These are phyloP conservation scores for Lordiphosa fenestrarum DNA, from an alignment of 2,888 invertebrate species.

Conservation along the genomic window DNA sequence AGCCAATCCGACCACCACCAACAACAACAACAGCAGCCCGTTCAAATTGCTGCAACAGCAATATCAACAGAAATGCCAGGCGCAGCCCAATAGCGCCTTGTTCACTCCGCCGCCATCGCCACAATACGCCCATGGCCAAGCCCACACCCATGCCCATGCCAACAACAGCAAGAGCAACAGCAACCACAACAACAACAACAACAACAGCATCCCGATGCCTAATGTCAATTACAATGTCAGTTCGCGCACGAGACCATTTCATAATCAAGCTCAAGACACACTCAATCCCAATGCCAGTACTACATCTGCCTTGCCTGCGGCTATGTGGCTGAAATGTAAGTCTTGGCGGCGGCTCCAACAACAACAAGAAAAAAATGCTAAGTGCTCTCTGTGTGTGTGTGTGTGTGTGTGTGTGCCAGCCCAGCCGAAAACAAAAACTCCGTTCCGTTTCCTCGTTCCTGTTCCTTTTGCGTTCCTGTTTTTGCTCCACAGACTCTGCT, in stretches of 20 bases:
- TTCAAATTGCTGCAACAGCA: slow-evolving; percentile 62
- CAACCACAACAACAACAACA: slow-evolving; percentile 47
- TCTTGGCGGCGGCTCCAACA: slow-evolving; percentile 63
- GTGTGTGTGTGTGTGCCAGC: slow-evolving; percentile 32
- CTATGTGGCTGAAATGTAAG: slow-evolving; percentile 78
- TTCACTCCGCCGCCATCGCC: slow-evolving; percentile 64
- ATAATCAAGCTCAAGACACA: slow-evolving; percentile 72
- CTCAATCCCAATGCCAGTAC: slow-evolving; percentile 58
- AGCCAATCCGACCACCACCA: slow-evolving; percentile 4
- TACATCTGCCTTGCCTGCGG: slow-evolving; percentile 71
- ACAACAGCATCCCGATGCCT: slow-evolving; percentile 52
- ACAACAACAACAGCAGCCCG: slow-evolving; percentile 19
- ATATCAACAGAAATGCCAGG: slow-evolving; percentile 55
- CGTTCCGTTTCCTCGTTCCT: slow-evolving; percentile 20
- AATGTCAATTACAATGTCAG: slow-evolving; percentile 64
- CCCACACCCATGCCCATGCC: slow-evolving; percentile 37
- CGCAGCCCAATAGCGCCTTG: slow-evolving; percentile 20
- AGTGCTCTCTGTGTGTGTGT: slow-evolving; percentile 18
- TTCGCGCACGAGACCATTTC: slow-evolving; percentile 71
- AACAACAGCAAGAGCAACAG: slow-evolving; percentile 13
- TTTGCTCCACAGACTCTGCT: slow-evolving; percentile 8
- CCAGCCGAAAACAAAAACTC: slow-evolving; percentile 16
- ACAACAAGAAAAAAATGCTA: slow-evolving; percentile 16
- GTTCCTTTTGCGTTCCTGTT: slow-evolving; percentile 37
- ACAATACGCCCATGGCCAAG: slow-evolving; percentile 25